Conservation (phyloP, 2,113 vertebrate species). For the Crotalus viridis region DNA sequence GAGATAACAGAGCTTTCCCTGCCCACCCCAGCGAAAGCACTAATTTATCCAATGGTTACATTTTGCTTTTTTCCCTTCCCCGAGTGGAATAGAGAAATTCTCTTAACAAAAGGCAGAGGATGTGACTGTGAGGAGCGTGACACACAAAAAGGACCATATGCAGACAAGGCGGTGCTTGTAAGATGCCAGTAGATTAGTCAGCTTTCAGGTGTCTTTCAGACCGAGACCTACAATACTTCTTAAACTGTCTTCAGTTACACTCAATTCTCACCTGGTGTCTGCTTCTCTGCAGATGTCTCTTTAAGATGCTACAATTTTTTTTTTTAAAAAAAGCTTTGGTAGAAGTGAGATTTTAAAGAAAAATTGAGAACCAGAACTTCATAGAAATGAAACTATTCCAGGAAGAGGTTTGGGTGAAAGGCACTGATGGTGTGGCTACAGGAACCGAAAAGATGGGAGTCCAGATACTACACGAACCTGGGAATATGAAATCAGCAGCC, state of each 20-base stretch:
- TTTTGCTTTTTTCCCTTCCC: neutral
- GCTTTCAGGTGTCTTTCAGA: neutral
- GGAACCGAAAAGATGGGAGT: neutral
- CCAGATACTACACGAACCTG: neutral
- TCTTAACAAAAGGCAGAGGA: neutral
- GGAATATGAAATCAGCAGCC: neutral
- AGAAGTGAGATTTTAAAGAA: neutral
- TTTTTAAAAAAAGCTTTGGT: neutral
- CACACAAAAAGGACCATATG: neutral
- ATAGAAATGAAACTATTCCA: neutral
- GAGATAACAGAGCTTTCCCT: neutral
- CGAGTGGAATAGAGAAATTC: neutral
- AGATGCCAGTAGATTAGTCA: neutral
- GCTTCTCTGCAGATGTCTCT: neutral
- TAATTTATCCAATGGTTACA: neutral
- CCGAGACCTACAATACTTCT: neutral
- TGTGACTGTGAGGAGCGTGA: neutral
- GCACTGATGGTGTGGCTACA: neutral
- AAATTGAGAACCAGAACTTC: neutral
- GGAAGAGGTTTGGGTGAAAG: neutral
- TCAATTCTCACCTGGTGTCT: neutral
- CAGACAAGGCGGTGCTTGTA: neutral
- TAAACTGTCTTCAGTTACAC: neutral
- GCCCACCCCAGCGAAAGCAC: neutral
- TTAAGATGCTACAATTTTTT: neutral